Percentiles rank a stretch among this genome's conserved stretches.
Evolutionary conservation across 2,113 vertebrate species (phyloP).

Genomic region (Embiotoca jacksoni): DNA sequence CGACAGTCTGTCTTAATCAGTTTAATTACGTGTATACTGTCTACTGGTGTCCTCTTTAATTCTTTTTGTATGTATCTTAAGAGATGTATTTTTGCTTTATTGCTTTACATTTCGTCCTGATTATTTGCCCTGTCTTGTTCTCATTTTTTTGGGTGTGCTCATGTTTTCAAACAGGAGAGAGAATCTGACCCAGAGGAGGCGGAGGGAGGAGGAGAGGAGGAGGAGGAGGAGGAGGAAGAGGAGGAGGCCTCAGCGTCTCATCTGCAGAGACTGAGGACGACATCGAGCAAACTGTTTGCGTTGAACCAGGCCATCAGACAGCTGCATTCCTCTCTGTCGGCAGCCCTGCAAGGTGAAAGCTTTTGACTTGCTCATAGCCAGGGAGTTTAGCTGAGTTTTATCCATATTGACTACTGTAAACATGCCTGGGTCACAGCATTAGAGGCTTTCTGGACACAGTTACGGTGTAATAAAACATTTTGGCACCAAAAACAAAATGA

Average conservation of each 20-base stretch:
- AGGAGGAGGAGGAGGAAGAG: conserved; percentile 67
- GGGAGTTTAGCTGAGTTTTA: background rate
- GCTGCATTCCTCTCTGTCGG: conserved; percentile 78
- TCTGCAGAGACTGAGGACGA: conserved; percentile 72
- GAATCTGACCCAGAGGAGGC: conserved; percentile 42
- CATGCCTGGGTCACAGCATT: too few species aligned
- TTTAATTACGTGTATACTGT: background rate
- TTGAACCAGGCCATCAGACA: conserved; percentile 85
- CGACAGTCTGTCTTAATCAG: background rate
- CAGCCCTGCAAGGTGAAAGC: conserved; percentile 85
- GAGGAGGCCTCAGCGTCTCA: conserved; percentile 64
- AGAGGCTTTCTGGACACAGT: too few species aligned
- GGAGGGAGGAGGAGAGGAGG: conserved; percentile 60
- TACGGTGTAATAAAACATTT: too few species aligned
- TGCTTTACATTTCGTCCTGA: background rate
- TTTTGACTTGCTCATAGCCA: conserved; percentile 9
- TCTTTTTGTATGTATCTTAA: background rate
- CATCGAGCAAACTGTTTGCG: conserved; percentile 84
- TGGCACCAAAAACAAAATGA: too few species aligned
- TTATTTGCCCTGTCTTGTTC: background rate
- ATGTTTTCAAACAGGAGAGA: conserved; percentile 66
- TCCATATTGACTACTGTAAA: background rate
- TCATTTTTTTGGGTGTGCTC: conserved; percentile 22
- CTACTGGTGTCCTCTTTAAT: too few species aligned
- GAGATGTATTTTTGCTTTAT: background rate